Base-by-base conservation (phyloP, 2,797 vertebrate species). In the Phrynocephalus vlangalii region DNA sequence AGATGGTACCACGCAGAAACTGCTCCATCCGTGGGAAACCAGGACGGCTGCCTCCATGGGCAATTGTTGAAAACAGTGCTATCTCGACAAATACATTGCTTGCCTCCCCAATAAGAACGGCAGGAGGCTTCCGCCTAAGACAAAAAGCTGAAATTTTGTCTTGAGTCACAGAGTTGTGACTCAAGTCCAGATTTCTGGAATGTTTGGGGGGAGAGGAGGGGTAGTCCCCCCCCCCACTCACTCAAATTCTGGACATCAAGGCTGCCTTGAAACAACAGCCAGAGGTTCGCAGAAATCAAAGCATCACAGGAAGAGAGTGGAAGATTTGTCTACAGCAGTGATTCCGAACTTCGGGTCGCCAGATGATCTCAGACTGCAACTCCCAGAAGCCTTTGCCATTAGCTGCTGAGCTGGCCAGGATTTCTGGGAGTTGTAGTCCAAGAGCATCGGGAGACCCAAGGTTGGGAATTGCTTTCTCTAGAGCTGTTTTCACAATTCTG, bases 21-120 rank as follows among this genome's bases (percentile, higher is more conserved):
- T 83, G 67, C 48, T 4, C 86, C 84, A 15, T 85, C 71, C 75
- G 83, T 33, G 82, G 30, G 83, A 28, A 79, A 90, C 87, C 11
- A 44, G 82, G 52, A 44, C 38, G 63, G 71, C 60, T n/a, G 86
- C 88, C 78, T 87, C 73, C 60, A 15, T 0, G 28, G 78, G 48
- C 11, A 24, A 44, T 1, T n/a, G 66, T 22, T 92, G 81, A 28
- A 71, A 87, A 83, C 75, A 0, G 50, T 87, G 76, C 78, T 30
- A 16, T 83, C 84, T 66, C 8, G 22, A 79, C 8, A 18, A 56
- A 11, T 2, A 60, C n/a, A 44, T 3, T 71, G 28, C 48, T 16
- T 33, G 85, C 77, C 24, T 38, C 22, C 10, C 28, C 30, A 28
- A 56, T 3, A 7, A 26, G 4, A n/a, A 18, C 5, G 33, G 63